Percentiles rank a stretch among this genome's conserved stretches.
Conservation (phyloP, 2,888 invertebrate genomes). For the Lobophora halterata region DNA sequence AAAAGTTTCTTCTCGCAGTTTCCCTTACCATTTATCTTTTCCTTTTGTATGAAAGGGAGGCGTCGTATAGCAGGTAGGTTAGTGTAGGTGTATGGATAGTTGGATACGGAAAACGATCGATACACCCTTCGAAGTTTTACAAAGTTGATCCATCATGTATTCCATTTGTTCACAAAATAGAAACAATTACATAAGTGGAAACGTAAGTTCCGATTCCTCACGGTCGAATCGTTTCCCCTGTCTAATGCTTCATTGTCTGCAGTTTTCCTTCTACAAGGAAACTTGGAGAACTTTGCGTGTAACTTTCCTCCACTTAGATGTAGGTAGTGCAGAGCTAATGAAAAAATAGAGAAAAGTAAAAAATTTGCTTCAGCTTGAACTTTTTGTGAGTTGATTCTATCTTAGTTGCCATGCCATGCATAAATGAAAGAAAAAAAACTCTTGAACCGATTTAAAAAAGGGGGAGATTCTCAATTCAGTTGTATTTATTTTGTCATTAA, state of each 20-base stretch:
- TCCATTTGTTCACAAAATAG: slow-evolving; percentile 17
- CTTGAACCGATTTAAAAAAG: too few relatives aligned
- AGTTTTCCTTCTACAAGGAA: slow-evolving; percentile 12
- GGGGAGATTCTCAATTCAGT: too few relatives aligned
- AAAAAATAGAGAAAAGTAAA: slow-evolving; percentile 5
- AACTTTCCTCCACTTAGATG: slow-evolving; percentile 13
- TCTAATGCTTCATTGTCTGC: slow-evolving; percentile 12
- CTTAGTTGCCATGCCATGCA: too few relatives aligned
- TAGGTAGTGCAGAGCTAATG: slow-evolving; percentile 10
- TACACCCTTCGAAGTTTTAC: slow-evolving; percentile 1
- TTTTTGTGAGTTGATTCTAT: slow-evolving; percentile 1
- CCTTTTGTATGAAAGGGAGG: too few relatives aligned
- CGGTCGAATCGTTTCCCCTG: slow-evolving; percentile 12
- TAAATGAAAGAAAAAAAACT: too few relatives aligned
- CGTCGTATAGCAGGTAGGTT: too few relatives aligned
- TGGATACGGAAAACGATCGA: not conserved
- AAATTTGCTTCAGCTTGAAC: slow-evolving; percentile 2
- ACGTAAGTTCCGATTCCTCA: slow-evolving; percentile 13
- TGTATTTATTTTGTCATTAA: too few relatives aligned
- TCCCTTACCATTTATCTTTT: too few relatives aligned
- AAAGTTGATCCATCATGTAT: slow-evolving; percentile 12
- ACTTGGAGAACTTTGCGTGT: slow-evolving; percentile 13
- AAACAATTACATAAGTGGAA: slow-evolving; percentile 18
- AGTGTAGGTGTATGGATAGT: slow-evolving; percentile 1
- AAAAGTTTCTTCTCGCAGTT: too few relatives aligned